phyloP scores from a whole-genome alignment of 2,797 vertebrate genomes.

The Alosa sapidissima region DNA sequence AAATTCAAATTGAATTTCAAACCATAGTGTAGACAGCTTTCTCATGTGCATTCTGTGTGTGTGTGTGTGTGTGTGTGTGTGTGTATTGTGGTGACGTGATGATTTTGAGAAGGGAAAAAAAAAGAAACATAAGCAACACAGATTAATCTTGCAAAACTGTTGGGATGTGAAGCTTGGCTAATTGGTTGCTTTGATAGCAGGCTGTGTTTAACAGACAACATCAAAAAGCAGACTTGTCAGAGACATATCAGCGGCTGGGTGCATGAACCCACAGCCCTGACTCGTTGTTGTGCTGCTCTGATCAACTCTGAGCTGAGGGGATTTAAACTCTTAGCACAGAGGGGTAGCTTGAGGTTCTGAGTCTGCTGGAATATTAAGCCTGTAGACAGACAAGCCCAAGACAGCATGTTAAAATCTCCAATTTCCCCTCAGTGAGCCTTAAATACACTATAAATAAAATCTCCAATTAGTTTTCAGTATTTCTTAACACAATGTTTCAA shows the following conservation, averaged over 20 bases:
- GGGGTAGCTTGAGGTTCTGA: background rate
- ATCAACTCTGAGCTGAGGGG: background rate
- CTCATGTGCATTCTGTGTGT: background rate
- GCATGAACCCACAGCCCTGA: background rate
- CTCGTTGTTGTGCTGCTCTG: background rate
- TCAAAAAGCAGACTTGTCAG: background rate
- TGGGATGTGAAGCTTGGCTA: background rate
- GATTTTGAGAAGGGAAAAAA: background rate
- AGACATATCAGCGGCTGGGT: background rate
- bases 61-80: background rate
- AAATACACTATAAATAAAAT: background rate
- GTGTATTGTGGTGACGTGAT: background rate
- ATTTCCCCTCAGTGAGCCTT: background rate
- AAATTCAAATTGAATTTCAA: background rate
- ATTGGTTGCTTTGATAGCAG: background rate
- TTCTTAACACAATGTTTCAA: background rate
- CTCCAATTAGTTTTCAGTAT: background rate
- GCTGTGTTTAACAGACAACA: background rate
- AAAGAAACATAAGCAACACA: background rate
- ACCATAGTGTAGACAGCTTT: background rate
- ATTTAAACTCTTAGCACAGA: background rate
- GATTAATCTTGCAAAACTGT: background rate
- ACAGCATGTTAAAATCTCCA: background rate
- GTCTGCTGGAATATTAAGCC: background rate
- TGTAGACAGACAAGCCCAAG: background rate